Evolutionary conservation across 1,140 invertebrate species (phyloP).

Genomic region (Scaptomyza montana): DNA sequence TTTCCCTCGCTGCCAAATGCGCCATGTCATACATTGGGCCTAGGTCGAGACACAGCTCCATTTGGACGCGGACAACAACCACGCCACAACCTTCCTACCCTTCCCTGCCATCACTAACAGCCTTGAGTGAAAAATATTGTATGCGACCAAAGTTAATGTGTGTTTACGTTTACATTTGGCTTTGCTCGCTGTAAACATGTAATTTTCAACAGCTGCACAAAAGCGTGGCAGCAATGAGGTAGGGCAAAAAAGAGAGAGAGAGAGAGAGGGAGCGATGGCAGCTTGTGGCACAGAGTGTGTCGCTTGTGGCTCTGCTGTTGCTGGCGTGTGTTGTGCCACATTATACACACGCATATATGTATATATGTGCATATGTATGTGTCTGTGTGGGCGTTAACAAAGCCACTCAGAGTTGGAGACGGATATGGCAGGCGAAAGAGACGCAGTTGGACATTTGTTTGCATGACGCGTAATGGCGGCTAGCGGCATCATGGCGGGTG

Average conservation of each 20-base stretch:
- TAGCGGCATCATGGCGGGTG: no score
- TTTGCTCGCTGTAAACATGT: conserved; percentile 76
- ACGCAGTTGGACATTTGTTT: conserved; percentile 73
- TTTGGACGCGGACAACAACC: conserved; percentile 10
- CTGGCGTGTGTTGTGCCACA: conserved; percentile 27
- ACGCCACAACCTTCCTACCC: background rate
- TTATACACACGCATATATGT: conserved; percentile 55
- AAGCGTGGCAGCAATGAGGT: background rate
- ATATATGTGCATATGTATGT: conserved; percentile 3
- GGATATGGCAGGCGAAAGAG: conserved; percentile 22
- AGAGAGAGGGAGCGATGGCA: conserved; percentile 9
- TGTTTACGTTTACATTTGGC: conserved; percentile 78
- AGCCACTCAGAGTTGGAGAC: conserved; percentile 45
- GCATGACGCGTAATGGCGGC: conserved; percentile 44
- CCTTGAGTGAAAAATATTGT: conserved; percentile 82
- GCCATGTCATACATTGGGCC: conserved; percentile 3
- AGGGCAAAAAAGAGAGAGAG: no score
- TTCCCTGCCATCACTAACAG: conserved; percentile 21
- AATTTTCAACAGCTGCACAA: conserved; percentile 54
- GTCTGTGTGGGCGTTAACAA: conserved; percentile 54
- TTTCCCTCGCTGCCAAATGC: background rate
- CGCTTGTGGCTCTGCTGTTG: conserved; percentile 16
- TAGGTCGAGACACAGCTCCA: conserved; percentile 2
- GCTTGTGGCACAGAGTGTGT: conserved; percentile 24
- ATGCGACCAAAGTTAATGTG: conserved; percentile 77